Percentiles rank a stretch among this genome's conserved stretches.
phyloP scores from a whole-genome alignment of 2,113 vertebrate genomes.

The Percina caprodes region DNA sequence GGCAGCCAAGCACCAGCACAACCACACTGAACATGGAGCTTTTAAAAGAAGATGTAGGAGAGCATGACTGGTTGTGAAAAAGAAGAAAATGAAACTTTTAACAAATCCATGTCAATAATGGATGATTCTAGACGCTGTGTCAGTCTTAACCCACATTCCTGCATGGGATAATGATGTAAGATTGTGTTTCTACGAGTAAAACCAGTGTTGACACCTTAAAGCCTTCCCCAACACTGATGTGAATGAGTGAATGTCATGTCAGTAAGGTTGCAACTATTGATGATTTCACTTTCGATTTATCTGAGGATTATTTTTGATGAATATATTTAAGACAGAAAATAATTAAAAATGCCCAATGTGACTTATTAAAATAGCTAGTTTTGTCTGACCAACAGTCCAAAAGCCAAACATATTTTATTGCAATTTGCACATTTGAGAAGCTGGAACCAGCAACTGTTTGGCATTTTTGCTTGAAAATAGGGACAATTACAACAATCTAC shows the following conservation, averaged over 20 bases:
- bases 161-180: background rate
- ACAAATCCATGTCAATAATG: background rate
- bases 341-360: background rate
- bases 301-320: background rate
- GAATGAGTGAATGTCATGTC: background rate
- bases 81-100: background rate
- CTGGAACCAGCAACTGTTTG: background rate
- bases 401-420: background rate
- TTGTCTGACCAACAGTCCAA: background rate
- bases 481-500: background rate
- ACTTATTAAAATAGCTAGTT: background rate
- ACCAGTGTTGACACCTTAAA: background rate
- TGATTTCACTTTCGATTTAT: background rate
- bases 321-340: background rate
- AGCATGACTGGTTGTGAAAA: background rate
- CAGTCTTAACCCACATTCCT: background rate
- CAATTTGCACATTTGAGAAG: background rate
- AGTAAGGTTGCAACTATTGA: background rate
- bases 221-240: background rate
- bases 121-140: background rate
- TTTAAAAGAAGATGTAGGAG: background rate
- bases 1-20: slow-evolving; percentile 70
- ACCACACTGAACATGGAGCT: slow-evolving; percentile 67
- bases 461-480: background rate
- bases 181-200: background rate